Evolutionary conservation across 2,113 vertebrate genomes (phyloP).

Genomic region (Cavia aperea): DNA sequence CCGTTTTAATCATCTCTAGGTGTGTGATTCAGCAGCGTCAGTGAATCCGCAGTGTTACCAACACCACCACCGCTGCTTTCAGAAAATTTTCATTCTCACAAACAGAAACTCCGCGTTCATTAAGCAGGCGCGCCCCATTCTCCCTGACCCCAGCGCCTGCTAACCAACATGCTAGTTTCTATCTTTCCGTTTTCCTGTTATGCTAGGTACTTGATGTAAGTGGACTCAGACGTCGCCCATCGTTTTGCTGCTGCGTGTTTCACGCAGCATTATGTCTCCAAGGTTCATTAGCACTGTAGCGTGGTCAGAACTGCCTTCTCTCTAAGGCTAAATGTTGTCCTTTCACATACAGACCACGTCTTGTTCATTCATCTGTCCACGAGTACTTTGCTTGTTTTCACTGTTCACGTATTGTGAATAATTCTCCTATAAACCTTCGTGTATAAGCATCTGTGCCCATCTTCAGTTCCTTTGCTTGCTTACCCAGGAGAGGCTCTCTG

Average conservation of each 20-base stretch:
- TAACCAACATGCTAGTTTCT: not conserved
- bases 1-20: not conserved
- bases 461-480: not conserved
- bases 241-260: no score
- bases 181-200: not conserved
- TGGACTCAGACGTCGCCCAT: rapidly evolving
- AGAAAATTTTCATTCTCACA: not conserved
- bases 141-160: not conserved
- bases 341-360: not conserved
- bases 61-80: no score
- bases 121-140: no score
- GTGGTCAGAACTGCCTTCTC: not conserved
- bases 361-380: not conserved
- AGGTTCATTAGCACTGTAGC: not conserved
- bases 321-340: not conserved
- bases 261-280: rapidly evolving
- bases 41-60: no score
- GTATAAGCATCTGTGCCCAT: not conserved
- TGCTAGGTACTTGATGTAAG: not conserved
- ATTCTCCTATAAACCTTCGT: not conserved
- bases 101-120: no score
- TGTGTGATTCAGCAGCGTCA: not conserved
- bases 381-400: not conserved
- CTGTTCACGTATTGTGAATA: not conserved
- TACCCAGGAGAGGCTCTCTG: not conserved